Evolutionary conservation across 2,797 vertebrate species (phyloP), one percentile per base, ranked within the genome.

Genomic region (Girardinus metallicus): DNA sequence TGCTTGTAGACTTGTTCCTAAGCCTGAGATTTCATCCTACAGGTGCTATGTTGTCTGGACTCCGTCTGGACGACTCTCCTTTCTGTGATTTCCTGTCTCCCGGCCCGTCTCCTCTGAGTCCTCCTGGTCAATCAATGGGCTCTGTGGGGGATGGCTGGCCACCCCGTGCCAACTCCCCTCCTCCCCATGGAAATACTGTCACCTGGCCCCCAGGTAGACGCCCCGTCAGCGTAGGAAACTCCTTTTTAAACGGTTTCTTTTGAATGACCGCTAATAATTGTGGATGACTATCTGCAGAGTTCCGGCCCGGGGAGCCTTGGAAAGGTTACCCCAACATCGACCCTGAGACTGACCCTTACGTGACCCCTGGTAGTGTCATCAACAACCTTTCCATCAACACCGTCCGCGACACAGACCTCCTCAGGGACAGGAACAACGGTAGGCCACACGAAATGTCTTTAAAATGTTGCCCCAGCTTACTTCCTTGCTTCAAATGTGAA

Each of bases 381-480:
- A 99, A 99, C 96, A 99, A 96, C 97, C 97, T 99, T 87, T 99
- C 98, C 94, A 97, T 99, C 95, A 99, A 98, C 96, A 99, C 99
- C 97, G 98, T 99, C 96, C 97, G 98, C 92, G 98, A 99, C 96
- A 97, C 97, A 94, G 98, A 99, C 96, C 98, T 98, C 97, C 98
- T 99, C 98, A 98, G 98, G 98, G 98, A 99, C 97, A 98, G 98
- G 97, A 99, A 97, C 96, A 98, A 96, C 95, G 98, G 99, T 99
- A 94, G 0, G 94, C 26, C 64, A 44, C 29, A 1, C 29, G 1
- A 36, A 36, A 64, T 1, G 34, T 5, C 29, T 15, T 62, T 31
- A 62, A 62, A 4, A 15, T 3, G 31, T 18, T 7, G 9, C 9
- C 53, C 6, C 53, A 29, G 6, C 55, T 29, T 29, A 57, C 55